These are phyloP conservation scores for Pipa parva DNA, from an alignment of 2,113 vertebrate species.

Conservation along the genomic window DNA sequence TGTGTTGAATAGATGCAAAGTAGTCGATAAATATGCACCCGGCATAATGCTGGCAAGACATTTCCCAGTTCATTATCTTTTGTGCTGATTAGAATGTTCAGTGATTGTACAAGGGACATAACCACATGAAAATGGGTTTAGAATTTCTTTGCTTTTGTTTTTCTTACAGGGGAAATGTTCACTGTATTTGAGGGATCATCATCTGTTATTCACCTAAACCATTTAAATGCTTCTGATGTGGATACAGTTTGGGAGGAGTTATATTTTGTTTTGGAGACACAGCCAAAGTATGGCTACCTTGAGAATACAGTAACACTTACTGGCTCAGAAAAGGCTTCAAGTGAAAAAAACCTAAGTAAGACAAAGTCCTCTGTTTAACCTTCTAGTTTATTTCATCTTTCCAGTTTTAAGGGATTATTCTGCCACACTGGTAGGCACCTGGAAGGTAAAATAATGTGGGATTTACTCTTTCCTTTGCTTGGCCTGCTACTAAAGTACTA, in stretches of 20 bases:
- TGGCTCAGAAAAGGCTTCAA: conserved; percentile 63
- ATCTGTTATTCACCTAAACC: conserved; percentile 47
- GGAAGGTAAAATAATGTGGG: no score
- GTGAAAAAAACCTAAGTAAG: conserved; percentile 57
- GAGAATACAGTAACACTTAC: conserved; percentile 63
- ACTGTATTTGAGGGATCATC: conserved; percentile 59
- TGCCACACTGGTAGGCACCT: no score
- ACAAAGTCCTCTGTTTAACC: conserved; percentile 21
- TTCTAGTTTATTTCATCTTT: not conserved
- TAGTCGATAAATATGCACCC: no score
- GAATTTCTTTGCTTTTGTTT: not conserved
- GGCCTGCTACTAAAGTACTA: no score
- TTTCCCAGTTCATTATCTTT: no score
- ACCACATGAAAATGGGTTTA: not conserved
- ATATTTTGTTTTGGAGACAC: conserved; percentile 61
- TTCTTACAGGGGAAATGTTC: conserved; percentile 49
- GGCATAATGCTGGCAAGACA: no score
- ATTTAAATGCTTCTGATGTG: conserved; percentile 55
- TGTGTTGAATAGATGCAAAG: no score
- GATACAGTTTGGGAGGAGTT: conserved; percentile 60
- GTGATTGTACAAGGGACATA: not conserved
- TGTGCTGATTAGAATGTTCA: no score
- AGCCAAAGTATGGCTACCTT: conserved; percentile 57
- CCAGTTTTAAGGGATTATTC: no score
- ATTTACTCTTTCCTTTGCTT: no score